Base-by-base conservation (phyloP, 2,113 vertebrate genomes). In the Phaetusa simplex region DNA sequence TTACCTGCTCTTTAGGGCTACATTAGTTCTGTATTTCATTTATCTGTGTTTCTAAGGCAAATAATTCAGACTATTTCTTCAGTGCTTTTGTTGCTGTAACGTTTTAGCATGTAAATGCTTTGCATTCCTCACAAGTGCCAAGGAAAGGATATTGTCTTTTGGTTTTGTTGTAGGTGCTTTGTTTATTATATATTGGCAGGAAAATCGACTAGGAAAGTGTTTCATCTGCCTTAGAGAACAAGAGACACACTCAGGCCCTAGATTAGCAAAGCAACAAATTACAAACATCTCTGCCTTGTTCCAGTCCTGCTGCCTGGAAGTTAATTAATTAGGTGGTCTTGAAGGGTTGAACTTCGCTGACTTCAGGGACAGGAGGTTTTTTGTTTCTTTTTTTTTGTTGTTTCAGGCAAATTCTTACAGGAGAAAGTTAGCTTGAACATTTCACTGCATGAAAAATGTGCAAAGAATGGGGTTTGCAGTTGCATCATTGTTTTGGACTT, bases 311-410 rank as follows among this genome's bases (percentile, higher is more conserved):
- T 92, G 78, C 49, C 56, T 94, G 73, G 32, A 86, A 90, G 15
- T 94, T 91, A 93, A 82, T 96, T 91, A 95, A 96, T 96, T 67
- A 90, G 72, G 21, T 53, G 85, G 38, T 82, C 82, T 78, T 84
- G 84, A 84, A 94, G 76, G 62, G 23, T 26, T 95, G 88, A 91
- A 66, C 69, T 81, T 64, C 6, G 7, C 65, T 67, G 70, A 79
- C 82, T 86, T 65, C 2, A 8, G 62, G 62, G 62, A 86, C 23
- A 77, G 69, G 10, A 67, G 59, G 11, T 2, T 43, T 76, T 86
- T 82, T 78, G 6, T 42, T 82, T 43, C 30, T 36, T 47, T 56
- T 87, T 58, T 6, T 36, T 79, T 27, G 26, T 52, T 90, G 45
- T 88, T 71, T 43, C 14, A 29, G 71, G 16, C 27, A 85, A 82